Percentiles rank a stretch among this genome's conserved stretches.
These are phyloP conservation scores for Papilio demoleus DNA, from an alignment of 2,888 invertebrate genomes.

Conservation along the genomic window DNA sequence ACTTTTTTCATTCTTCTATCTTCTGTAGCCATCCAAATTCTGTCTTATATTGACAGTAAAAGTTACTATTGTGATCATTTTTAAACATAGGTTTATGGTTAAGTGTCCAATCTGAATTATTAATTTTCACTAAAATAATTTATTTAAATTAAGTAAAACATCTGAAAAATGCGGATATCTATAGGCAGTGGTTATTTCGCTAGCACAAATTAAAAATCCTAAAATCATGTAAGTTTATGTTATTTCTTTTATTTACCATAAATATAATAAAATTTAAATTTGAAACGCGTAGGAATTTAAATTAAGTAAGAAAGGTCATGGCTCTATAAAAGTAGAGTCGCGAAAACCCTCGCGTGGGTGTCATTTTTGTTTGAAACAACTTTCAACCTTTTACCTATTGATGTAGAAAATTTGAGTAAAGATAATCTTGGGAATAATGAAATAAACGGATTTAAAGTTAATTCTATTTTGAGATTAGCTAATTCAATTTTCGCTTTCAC, in stretches of 20 bases:
- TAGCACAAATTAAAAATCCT: too few species aligned
- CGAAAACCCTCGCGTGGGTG: constrained; percentile 10
- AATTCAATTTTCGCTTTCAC: not conserved
- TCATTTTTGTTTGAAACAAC: not conserved
- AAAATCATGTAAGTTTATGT: not conserved
- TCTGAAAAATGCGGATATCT: too few species aligned
- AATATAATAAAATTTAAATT: not conserved
- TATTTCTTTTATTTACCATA: not conserved
- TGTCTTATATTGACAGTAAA: too few species aligned
- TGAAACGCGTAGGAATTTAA: not conserved
- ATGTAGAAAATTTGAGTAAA: not conserved
- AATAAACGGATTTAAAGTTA: not conserved
- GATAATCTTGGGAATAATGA: not conserved
- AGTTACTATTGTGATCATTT: too few species aligned
- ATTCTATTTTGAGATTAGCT: not conserved
- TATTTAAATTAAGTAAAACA: too few species aligned
- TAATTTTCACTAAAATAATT: too few species aligned
- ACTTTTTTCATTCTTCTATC: too few species aligned
- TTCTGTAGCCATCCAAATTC: too few species aligned
- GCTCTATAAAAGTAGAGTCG: not conserved
- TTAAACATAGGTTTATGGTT: too few species aligned
- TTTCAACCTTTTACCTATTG: constrained; percentile 4
- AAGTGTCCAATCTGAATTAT: too few species aligned
- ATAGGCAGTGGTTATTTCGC: too few species aligned
- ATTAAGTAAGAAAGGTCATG: constrained; percentile 19